A percentile compares a stretch with the other conserved stretches of the same genome.
Evolutionary conservation across 2,888 invertebrate species (phyloP).

Genomic region (Hedychridium roseum): DNA sequence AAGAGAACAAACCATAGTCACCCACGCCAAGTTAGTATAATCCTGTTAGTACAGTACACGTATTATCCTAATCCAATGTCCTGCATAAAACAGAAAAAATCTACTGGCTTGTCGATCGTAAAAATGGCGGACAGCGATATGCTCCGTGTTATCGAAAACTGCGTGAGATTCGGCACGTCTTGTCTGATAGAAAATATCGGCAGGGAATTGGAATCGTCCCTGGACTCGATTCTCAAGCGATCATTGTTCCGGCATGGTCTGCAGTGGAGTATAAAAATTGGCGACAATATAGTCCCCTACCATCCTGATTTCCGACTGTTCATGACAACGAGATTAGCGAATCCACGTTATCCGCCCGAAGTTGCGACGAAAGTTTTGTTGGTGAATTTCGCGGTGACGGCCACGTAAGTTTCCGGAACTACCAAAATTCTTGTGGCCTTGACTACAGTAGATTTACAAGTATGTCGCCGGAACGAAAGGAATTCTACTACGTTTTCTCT

Average conservation of each 20-base stretch:
- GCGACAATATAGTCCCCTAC: constrained; percentile 85
- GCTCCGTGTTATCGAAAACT: constrained; percentile 74
- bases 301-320: constrained; percentile 81
- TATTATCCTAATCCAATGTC: no score
- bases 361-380: constrained; percentile 84
- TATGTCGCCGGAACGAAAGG: background rate
- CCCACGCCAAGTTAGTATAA: no score
- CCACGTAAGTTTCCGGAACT: constrained; percentile 67
- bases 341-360: constrained; percentile 90
- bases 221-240: constrained; percentile 83
- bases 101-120: constrained; percentile 73
- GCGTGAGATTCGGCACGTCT: constrained; percentile 77
- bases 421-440: background rate
- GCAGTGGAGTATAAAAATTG: constrained; percentile 79
- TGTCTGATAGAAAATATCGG: constrained; percentile 86
- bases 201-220: constrained; percentile 83
- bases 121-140: constrained; percentile 79
- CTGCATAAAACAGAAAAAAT: no score
- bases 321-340: constrained; percentile 87
- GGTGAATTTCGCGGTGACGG: constrained; percentile 89
- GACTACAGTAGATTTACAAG: no score
- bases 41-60: constrained; percentile 66
- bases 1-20: no score
- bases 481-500: background rate
- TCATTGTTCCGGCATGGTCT: constrained; percentile 84